Conservation (phyloP, 2,888 invertebrate species). For the Myopa testacea region DNA sequence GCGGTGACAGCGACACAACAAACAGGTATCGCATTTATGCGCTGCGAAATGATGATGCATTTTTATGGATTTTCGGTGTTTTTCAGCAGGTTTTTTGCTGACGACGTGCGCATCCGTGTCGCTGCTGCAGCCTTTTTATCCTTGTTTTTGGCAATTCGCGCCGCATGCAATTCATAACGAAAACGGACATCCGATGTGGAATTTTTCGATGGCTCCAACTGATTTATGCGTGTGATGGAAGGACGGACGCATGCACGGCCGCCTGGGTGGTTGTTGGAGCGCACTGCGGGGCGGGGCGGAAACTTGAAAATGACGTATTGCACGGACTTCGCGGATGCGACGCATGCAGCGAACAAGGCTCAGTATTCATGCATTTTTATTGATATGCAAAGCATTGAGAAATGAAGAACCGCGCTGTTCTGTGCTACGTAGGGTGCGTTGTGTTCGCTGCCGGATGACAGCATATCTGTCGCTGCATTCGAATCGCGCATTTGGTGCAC, state of each 20-base stretch:
- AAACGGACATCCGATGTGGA: slow-evolving; percentile 53
- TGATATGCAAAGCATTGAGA: slow-evolving; percentile 62
- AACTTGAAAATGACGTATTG: slow-evolving; percentile 35
- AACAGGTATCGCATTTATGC: slow-evolving; percentile 41
- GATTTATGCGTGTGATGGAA: slow-evolving; percentile 66
- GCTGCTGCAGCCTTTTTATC: slow-evolving; percentile 24
- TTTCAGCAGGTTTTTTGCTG: slow-evolving; percentile 53
- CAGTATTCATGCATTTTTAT: slow-evolving; percentile 62
- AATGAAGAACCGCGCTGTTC: slow-evolving; percentile 39
- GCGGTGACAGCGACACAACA: slow-evolving; percentile 15
- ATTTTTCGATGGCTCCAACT: slow-evolving; percentile 57
- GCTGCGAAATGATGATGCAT: slow-evolving; percentile 67
- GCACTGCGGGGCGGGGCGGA: not conserved
- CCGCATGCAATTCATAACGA: slow-evolving; percentile 50
- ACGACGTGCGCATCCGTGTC: slow-evolving; percentile 49
- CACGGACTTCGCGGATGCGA: slow-evolving; percentile 6
- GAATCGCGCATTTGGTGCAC: slow-evolving; percentile 61
- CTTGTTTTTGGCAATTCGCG: slow-evolving; percentile 48
- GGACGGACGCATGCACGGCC: slow-evolving; percentile 38
- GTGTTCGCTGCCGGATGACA: not conserved
- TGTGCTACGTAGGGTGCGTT: not conserved
- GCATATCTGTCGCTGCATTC: slow-evolving; percentile 41
- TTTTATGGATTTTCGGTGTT: slow-evolving; percentile 69
- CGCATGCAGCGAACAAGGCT: slow-evolving; percentile 30
- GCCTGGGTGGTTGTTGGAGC: slow-evolving; percentile 35